Percentiles rank a stretch among this genome's conserved stretches.
phyloP scores from a whole-genome alignment of 2,888 invertebrate species.

The Tinea trinotella region DNA sequence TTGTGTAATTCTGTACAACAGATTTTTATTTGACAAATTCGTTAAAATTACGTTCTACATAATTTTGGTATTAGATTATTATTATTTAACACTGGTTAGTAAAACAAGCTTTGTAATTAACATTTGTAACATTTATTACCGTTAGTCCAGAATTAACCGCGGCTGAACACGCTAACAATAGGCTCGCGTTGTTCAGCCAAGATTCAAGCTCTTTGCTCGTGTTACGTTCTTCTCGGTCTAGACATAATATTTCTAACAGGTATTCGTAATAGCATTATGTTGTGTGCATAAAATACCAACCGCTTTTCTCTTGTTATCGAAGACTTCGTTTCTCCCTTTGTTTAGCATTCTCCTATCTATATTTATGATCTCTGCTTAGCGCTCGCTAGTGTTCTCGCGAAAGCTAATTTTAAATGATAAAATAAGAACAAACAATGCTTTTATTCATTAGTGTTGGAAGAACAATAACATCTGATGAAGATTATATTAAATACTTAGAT shows the following conservation, averaged over 20 bases:
- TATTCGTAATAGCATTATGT: constrained; percentile 23
- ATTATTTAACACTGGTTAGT: neutral
- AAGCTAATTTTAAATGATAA: neutral
- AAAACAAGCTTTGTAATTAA: constrained; percentile 7
- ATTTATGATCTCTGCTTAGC: constrained; percentile 1
- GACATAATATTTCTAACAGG: constrained; percentile 58
- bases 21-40: neutral
- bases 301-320: neutral
- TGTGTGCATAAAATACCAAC: constrained; percentile 7
- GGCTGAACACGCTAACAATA: constrained; percentile 63
- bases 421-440: neutral
- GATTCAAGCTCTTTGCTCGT: constrained; percentile 48
- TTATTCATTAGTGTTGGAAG: neutral
- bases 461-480: too few relatives aligned
- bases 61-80: neutral
- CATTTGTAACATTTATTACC: neutral
- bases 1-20: neutral
- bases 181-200: constrained; percentile 29
- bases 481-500: too few relatives aligned
- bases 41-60: neutral
- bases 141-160: constrained; percentile 43
- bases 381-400: neutral
- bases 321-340: constrained; percentile 4
- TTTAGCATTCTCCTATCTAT: neutral
- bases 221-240: constrained; percentile 58